Evolutionary conservation across 2,113 vertebrate genomes (phyloP).

Genomic region (Erythrolamprus reginae): DNA sequence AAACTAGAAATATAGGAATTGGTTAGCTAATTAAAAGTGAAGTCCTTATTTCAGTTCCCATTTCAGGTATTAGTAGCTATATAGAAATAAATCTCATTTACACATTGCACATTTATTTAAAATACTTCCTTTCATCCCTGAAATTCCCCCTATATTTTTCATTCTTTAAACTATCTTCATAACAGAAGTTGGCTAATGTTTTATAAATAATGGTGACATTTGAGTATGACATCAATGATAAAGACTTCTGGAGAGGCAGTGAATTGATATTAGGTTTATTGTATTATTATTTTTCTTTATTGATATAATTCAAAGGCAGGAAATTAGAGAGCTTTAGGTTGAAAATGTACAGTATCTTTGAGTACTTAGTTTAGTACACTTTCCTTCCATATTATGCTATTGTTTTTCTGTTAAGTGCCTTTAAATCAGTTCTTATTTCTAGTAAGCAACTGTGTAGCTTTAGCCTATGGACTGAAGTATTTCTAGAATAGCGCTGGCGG

Average conservation of each 20-base stretch:
- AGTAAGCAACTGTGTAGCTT: background rate
- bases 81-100: background rate
- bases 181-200: background rate
- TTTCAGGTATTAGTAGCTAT: background rate
- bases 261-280: background rate
- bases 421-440: background rate
- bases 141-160: background rate
- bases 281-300: background rate
- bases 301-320: background rate
- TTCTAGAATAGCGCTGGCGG: too few species aligned
- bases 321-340: background rate
- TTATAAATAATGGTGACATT: background rate
- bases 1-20: background rate
- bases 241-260: background rate
- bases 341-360: background rate
- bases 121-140: background rate
- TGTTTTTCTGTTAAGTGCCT: background rate
- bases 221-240: background rate
- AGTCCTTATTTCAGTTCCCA: background rate
- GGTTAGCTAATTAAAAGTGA: background rate
- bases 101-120: background rate
- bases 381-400: background rate
- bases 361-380: background rate
- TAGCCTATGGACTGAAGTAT: background rate
- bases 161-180: background rate